These are phyloP conservation scores for Agrotis exclamationis DNA, from an alignment of 2,888 invertebrate species.

Conservation along the genomic window DNA sequence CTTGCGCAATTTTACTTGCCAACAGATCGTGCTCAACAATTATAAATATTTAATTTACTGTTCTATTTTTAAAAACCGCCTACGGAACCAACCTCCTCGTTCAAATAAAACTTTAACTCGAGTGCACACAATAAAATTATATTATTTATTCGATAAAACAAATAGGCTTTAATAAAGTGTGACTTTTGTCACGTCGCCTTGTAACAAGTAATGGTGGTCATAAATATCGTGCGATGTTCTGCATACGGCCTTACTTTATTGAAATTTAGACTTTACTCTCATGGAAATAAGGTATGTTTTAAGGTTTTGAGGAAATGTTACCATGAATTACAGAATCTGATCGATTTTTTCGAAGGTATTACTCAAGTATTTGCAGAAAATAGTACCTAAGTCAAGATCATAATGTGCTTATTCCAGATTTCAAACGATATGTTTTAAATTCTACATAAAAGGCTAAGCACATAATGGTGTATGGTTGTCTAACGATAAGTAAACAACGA, in stretches of 20 bases:
- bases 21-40: no score
- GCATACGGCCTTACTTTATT: slow-evolving; percentile 27
- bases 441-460: no score
- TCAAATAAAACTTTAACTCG: slow-evolving; percentile 53
- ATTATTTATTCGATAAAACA: slow-evolving; percentile 88
- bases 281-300: slow-evolving; percentile 4
- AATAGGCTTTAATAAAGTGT: slow-evolving; percentile 86
- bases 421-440: no score
- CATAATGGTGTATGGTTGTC: no score
- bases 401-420: background rate
- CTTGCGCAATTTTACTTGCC: no score
- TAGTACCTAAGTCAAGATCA: background rate
- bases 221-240: slow-evolving; percentile 74
- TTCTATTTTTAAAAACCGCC: slow-evolving; percentile 24
- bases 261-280: background rate
- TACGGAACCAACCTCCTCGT: slow-evolving; percentile 20
- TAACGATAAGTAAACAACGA: background rate
- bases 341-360: slow-evolving; percentile 32
- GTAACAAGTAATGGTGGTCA: slow-evolving; percentile 80
- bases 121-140: slow-evolving; percentile 80
- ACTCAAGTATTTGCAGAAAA: slow-evolving; percentile 15
- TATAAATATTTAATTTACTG: background rate
- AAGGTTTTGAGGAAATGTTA: background rate
- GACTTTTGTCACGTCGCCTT: slow-evolving; percentile 85
- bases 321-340: slow-evolving; percentile 26